These are phyloP conservation scores for Serripes groenlandicus DNA, from an alignment of 2,888 invertebrate genomes.

Conservation along the genomic window DNA sequence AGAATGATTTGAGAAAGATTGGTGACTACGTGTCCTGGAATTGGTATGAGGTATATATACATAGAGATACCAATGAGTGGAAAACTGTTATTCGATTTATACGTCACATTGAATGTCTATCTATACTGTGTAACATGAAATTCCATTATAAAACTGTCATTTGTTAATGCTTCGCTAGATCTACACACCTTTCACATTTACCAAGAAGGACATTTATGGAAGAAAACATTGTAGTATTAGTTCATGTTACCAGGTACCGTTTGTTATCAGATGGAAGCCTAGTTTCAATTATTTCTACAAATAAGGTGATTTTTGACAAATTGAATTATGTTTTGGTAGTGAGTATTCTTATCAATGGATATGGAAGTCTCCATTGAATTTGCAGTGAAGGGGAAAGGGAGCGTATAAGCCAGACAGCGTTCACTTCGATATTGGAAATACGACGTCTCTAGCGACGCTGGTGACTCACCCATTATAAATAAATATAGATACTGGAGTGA, in stretches of 20 bases:
- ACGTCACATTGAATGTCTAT: constrained; percentile 21
- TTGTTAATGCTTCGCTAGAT: constrained; percentile 1
- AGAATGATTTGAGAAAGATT: background rate
- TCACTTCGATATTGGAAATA: constrained; percentile 9
- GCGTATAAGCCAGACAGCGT: constrained; percentile 1
- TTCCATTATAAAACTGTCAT: constrained; percentile 28
- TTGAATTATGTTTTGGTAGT: no score
- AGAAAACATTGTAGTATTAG: no score
- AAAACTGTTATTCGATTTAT: constrained; percentile 17
- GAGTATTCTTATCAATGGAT: no score
- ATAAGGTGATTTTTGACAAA: no score
- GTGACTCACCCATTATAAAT: constrained; percentile 27
- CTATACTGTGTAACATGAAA: constrained; percentile 5
- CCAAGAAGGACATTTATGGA: no score
- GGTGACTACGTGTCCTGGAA: background rate
- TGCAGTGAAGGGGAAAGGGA: background rate
- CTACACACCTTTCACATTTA: background rate
- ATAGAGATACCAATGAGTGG: background rate
- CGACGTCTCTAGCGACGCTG: constrained; percentile 14
- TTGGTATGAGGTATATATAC: background rate
- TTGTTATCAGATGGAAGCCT: no score
- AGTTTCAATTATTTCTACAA: no score
- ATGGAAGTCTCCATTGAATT: no score
- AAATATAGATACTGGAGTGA: constrained; percentile 15
- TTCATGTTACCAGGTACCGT: no score